A percentile compares a stretch with the other conserved stretches of the same genome.
phyloP scores from a whole-genome alignment of 2,113 vertebrate genomes.

The Trematomus loennbergii region DNA sequence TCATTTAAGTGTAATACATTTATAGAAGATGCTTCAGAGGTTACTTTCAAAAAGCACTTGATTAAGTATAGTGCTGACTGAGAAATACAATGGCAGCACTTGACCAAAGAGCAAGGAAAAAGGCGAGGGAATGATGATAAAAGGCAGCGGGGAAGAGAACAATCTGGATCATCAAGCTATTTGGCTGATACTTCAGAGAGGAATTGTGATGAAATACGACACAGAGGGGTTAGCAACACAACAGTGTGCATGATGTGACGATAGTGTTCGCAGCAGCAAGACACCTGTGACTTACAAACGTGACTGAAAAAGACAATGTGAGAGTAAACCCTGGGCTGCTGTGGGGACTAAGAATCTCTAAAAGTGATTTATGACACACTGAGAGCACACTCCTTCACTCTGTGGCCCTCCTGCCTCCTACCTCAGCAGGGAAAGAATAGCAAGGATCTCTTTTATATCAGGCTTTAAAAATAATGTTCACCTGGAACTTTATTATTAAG shows the following conservation, averaged over 20 bases:
- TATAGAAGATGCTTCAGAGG: constrained; percentile 27
- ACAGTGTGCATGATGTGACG: constrained; percentile 44
- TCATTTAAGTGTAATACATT: constrained; percentile 39
- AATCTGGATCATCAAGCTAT: constrained; percentile 54
- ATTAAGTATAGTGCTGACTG: constrained; percentile 40
- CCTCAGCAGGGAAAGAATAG: constrained; percentile 14
- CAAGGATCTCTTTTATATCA: too few species aligned
- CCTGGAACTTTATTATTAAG: too few species aligned
- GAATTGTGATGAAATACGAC: constrained; percentile 61
- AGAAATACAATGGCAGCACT: constrained; percentile 36
- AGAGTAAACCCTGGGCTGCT: constrained; percentile 39
- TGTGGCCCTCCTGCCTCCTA: constrained; percentile 35
- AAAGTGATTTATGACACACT: constrained; percentile 43
- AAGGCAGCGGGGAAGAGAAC: constrained; percentile 46
- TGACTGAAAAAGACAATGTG: constrained; percentile 48
- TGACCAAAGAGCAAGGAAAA: constrained; percentile 45
- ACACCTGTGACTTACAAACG: constrained; percentile 53
- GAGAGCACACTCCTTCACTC: constrained; percentile 37
- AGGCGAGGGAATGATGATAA: constrained; percentile 40
- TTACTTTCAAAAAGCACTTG: constrained; percentile 41
- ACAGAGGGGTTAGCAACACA: constrained; percentile 45
- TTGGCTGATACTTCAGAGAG: constrained; percentile 40
- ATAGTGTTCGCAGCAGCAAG: constrained; percentile 56
- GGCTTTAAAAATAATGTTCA: too few species aligned
- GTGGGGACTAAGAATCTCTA: constrained; percentile 17